Evolutionary conservation across 2,113 vertebrate species (phyloP).

Genomic region (Nicator chloris): DNA sequence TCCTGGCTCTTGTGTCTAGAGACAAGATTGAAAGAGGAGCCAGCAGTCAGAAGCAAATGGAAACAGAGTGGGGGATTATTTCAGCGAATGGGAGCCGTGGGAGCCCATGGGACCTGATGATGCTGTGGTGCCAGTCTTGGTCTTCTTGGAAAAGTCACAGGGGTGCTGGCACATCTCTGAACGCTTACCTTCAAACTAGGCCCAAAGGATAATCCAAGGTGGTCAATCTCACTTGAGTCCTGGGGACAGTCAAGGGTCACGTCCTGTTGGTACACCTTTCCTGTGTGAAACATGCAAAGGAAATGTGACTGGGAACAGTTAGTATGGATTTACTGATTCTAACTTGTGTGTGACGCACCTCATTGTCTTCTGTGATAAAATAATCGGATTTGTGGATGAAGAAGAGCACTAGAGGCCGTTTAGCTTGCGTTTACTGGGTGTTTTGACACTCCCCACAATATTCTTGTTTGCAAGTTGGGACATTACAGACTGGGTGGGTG

Average conservation of each 20-base stretch:
- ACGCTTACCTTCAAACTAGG: neutral
- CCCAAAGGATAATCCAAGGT: neutral
- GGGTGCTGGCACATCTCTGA: neutral
- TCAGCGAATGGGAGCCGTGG: neutral
- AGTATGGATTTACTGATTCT: neutral
- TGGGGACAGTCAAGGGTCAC: neutral
- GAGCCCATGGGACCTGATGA: neutral
- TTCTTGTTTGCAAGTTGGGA: neutral
- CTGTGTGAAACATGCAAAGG: neutral
- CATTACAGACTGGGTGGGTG: neutral
- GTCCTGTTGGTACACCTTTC: neutral
- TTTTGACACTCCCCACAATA: neutral
- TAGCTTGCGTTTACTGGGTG: neutral
- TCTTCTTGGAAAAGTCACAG: neutral
- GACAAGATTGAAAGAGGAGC: neutral
- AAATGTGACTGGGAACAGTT: neutral
- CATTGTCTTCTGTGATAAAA: neutral
- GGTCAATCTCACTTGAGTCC: neutral
- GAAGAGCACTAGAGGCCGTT: neutral
- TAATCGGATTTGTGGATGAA: neutral
- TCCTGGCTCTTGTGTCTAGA: neutral
- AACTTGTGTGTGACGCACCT: neutral
- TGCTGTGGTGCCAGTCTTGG: neutral
- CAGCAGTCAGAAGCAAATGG: neutral
- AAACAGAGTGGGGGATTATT: neutral